Percentiles rank a stretch among this genome's conserved stretches.
Conservation (phyloP, 2,797 vertebrate species). For the Coreius guichenoti region DNA sequence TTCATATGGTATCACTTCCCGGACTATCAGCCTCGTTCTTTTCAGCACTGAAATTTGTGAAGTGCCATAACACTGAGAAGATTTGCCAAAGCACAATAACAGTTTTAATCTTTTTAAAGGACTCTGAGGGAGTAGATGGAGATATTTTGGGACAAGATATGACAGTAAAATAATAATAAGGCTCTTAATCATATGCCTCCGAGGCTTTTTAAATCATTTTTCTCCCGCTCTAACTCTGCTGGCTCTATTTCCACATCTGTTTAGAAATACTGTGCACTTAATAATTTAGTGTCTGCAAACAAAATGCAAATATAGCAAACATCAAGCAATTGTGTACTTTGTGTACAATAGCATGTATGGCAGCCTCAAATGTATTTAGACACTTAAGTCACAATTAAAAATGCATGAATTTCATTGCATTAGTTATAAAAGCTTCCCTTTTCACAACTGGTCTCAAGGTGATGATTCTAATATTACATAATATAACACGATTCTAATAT, state of each 20-base stretch:
- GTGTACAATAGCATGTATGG: not conserved
- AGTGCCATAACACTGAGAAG: constrained; percentile 7
- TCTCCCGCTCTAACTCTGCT: constrained; percentile 1
- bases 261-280: constrained; percentile 39
- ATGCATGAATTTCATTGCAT: not conserved
- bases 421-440: not conserved
- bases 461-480: too few relatives aligned
- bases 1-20: constrained; percentile 6
- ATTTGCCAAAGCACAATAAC: constrained; percentile 21
- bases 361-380: not conserved
- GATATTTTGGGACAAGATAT: constrained; percentile 37
- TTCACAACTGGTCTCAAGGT: not conserved
- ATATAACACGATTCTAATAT: not conserved
- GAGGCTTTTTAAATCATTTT: constrained; percentile 23
- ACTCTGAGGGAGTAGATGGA: constrained; percentile 25
- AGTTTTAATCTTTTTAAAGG: constrained; percentile 4
- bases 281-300: constrained; percentile 21
- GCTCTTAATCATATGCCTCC: constrained; percentile 24
- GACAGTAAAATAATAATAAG: constrained; percentile 26
- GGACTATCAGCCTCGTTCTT: not conserved
- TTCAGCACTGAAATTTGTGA: constrained; percentile 30
- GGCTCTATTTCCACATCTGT: constrained; percentile 33
- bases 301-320: constrained; percentile 34
- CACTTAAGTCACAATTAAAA: constrained; percentile 20
- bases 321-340: constrained; percentile 34